Evolutionary conservation across 2,888 invertebrate genomes (phyloP), one percentile per base, ranked within the genome.

Genomic region (Ormyrus thymus): DNA sequence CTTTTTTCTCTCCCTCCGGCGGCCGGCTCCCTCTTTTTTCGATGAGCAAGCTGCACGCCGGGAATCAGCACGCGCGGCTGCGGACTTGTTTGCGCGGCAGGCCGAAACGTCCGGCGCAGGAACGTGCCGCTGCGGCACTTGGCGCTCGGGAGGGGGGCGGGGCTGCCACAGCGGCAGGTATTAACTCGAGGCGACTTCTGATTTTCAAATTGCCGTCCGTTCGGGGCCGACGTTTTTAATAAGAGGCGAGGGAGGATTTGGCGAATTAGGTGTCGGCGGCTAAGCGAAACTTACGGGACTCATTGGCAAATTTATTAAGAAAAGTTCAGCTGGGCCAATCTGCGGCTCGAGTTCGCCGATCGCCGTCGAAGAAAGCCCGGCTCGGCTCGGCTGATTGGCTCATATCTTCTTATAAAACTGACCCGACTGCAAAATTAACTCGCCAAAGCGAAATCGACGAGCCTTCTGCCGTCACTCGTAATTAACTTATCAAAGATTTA

Each of bases 381-480:
- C 55, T 65, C 69, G 48, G 68, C 78, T 46, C 58, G 80, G 64
- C 79, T 77, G 81, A 84, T 84, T 79, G 81, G 82, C 70, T 75
- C 81, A 82, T 83, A 84, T 84, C 83, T 84, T 77, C 83, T 84
- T 81, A 81, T 84, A 83, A 82, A 81, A 82, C 80, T 81, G 74
- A 76, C 81, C 78, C 59, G 64, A 82, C 76, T 82, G 79, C 15
- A 68, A 79, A 82, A 81, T 82, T 82, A 65, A 76, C 78, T 64
- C 62, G 62, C 45, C 15, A 0, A 13, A 68, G 15, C 11, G 8
- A 68, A 68, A 59, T 68, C 61, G 61, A 66, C 66, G 53, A 71
- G 15, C 45, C 29, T 11, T 29, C 29, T 29, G 2, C 29, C 29
- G 29, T 29, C 29, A 29, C 29, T 29, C 29, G 29, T 29, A 29